phyloP scores from a whole-genome alignment of 1,140 invertebrate genomes.

The Dendroctonus valens region DNA sequence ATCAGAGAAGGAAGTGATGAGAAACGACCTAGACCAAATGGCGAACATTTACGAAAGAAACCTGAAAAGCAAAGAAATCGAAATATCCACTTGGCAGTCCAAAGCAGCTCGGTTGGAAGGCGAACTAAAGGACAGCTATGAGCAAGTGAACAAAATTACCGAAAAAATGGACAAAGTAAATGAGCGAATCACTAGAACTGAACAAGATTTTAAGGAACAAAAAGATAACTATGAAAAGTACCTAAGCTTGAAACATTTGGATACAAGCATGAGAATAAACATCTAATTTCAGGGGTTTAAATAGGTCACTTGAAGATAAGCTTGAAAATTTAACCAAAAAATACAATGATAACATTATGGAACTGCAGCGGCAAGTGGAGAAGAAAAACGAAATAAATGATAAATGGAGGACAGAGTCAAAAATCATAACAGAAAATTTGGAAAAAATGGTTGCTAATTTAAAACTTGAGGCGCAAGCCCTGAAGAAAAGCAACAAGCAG shows the following conservation, averaged over 20 bases:
- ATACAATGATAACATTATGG: conserved; percentile 39
- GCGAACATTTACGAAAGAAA: conserved; percentile 46
- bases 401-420: conserved; percentile 50
- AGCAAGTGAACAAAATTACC: conserved; percentile 33
- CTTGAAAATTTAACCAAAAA: conserved; percentile 36
- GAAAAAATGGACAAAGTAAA: conserved; percentile 35
- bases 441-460: conserved; percentile 50
- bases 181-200: conserved; percentile 32
- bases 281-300: conserved; percentile 4
- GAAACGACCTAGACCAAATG: conserved; percentile 49
- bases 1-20: conserved; percentile 47
- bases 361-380: conserved; percentile 40
- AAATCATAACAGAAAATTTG: conserved; percentile 46
- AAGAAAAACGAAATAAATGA: conserved; percentile 44
- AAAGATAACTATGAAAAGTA: conserved; percentile 36
- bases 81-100: conserved; percentile 44
- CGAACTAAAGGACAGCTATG: conserved; percentile 37
- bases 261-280: neutral
- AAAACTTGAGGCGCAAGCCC: conserved; percentile 46
- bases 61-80: conserved; percentile 46
- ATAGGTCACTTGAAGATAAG: conserved; percentile 23
- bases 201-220: conserved; percentile 35
- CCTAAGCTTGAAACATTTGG: conserved; percentile 3
- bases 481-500: conserved; percentile 54
- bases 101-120: conserved; percentile 44